Evolutionary conservation across 2,888 invertebrate genomes (phyloP), one percentile per base, ranked within the genome.

Genomic region (Priocnemis perturbator): DNA sequence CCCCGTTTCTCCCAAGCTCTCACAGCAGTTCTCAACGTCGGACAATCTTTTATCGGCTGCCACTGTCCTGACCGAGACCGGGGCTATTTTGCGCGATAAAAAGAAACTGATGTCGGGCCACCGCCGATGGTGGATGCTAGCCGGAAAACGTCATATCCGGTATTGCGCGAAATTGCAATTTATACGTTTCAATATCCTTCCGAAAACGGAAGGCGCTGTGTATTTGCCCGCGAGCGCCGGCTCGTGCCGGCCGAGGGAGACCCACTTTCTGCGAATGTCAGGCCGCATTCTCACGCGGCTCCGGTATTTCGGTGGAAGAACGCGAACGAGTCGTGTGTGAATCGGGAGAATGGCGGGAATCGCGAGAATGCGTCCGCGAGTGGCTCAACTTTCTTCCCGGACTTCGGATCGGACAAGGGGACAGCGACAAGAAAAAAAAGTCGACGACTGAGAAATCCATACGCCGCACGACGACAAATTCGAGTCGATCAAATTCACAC

Each of bases 81-180:
- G 15, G 44, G 26, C 56, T 44, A 69, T 58, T 63, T 19, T 26
- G 20, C 26, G 37, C 50, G 17, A 60, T 64, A 64, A 69, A 65
- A 50, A 37, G 17, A 20, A 26, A 59, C 14, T n/a, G 19, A 57
- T 17, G 37, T 47, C 56, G 15, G 11, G 3, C 19, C 30, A 9
- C 14, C n/a, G 15, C 20, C 21, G 23, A 15, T 23, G n/a, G 60
- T 5, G 47, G 4, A 47, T 23, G 37, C 55, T 17, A 55, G 15
- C 11, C 26, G 44, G 44, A 11, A 45, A 11, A 63, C 37, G 19
- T 55, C 53, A 45, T 66, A 63, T 55, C 45, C 20, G 17, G 62
- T 37, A 63, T 47, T 63, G 56, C 14, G 20, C 44, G 47, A n/a
- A 37, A 56, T 58, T n/a, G 23, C 26, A 59, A 69, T 69, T 66